phyloP scores from a whole-genome alignment of 2,797 vertebrate species.

The Pseudomugil gertrudae region DNA sequence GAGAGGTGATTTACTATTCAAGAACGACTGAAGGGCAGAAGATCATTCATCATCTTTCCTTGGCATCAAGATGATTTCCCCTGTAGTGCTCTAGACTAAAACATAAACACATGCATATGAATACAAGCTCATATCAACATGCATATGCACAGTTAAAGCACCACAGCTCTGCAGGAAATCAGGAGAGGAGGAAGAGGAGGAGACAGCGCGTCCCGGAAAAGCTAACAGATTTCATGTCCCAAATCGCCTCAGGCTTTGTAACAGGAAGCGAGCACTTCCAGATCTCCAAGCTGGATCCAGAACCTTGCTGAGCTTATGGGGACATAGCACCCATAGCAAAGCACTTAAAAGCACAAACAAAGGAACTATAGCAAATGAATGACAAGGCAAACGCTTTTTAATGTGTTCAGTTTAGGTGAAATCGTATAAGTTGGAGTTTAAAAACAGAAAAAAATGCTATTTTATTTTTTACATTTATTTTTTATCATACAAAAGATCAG shows the following conservation, averaged over 20 bases:
- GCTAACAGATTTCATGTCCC: constrained; percentile 49
- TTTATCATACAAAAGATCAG: constrained; percentile 27
- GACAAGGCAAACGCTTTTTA: constrained; percentile 5
- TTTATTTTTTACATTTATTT: constrained; percentile 21
- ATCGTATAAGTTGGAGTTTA: constrained; percentile 3
- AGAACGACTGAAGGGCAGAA: constrained; percentile 57
- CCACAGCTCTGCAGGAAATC: constrained; percentile 30
- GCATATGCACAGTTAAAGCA: constrained; percentile 23
- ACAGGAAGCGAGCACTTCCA: constrained; percentile 58
- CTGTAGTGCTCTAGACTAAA: constrained; percentile 29
- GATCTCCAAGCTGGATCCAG: constrained; percentile 48
- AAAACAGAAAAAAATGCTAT: too few relatives aligned
- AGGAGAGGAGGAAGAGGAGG: constrained; percentile 6
- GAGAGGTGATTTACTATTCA: constrained; percentile 52
- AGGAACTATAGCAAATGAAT: constrained; percentile 15
- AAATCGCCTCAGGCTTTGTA: constrained; percentile 54
- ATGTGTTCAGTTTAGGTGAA: too few relatives aligned
- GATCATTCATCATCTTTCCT: constrained; percentile 55
- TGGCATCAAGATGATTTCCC: constrained; percentile 39
- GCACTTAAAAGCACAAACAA: constrained; percentile 30
- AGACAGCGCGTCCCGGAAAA: constrained; percentile 31
- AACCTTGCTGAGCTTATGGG: constrained; percentile 25
- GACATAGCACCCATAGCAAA: constrained; percentile 23
- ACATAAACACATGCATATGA: constrained; percentile 26
- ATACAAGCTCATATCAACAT: constrained; percentile 19